Percentiles rank a stretch among this genome's conserved stretches.
These are phyloP conservation scores for Chiloscyllium plagiosum DNA, from an alignment of 2,113 vertebrate genomes.

Conservation along the genomic window DNA sequence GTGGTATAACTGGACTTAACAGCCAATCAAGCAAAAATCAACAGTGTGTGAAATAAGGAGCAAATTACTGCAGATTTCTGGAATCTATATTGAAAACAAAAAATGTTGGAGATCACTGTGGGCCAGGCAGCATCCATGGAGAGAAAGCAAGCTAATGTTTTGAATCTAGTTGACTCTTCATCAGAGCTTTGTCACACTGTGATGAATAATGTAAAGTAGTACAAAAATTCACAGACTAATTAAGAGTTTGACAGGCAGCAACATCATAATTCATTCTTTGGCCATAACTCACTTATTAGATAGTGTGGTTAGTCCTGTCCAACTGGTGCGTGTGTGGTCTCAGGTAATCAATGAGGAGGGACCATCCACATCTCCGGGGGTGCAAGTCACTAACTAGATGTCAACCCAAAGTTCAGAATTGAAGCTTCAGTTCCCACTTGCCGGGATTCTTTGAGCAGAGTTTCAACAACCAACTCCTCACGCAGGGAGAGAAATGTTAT, in stretches of 20 bases:
- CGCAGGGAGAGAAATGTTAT: neutral
- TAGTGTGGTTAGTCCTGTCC: neutral
- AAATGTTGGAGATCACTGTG: no score
- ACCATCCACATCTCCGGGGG: neutral
- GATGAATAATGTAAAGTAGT: no score
- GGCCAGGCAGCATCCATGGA: no score
- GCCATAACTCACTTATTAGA: neutral
- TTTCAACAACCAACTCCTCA: neutral
- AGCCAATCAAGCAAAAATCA: neutral
- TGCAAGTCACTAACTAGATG: neutral
- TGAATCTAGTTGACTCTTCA: no score
- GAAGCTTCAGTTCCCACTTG: neutral
- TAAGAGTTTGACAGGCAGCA: no score
- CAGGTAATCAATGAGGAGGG: neutral
- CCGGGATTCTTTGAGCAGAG: neutral
- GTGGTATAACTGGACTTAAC: neutral
- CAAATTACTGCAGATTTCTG: no score
- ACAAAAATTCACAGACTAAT: no score
- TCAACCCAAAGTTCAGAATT: neutral
- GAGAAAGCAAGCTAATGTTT: no score
- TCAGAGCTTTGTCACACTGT: no score
- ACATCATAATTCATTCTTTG: neutral
- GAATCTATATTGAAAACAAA: no score
- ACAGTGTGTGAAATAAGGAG: neutral
- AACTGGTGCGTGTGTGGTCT: neutral